Percentiles rank a stretch among this genome's conserved stretches.
phyloP scores from a whole-genome alignment of 2,113 vertebrate species.

The Corapipo altera region DNA sequence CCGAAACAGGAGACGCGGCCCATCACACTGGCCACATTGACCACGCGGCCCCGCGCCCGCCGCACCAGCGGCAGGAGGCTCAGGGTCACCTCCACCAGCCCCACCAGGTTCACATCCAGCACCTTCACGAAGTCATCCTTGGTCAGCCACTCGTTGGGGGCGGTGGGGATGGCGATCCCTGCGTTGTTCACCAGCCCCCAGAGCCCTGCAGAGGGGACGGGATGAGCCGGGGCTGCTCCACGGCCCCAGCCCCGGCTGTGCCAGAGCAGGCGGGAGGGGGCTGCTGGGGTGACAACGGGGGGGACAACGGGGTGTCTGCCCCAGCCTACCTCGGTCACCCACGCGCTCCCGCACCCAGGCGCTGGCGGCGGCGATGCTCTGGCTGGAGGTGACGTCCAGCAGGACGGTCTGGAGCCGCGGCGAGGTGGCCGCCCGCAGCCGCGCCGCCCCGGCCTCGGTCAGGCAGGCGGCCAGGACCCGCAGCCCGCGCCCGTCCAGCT shows the following conservation, averaged over 20 bases:
- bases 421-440: constrained; percentile 72
- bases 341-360: constrained; percentile 74
- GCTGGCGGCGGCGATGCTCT: constrained; percentile 70
- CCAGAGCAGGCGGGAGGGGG: accelerated
- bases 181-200: constrained; percentile 84
- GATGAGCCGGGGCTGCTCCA: accelerated
- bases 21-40: constrained; percentile 79
- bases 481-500: constrained; percentile 79
- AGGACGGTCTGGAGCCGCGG: constrained; percentile 71
- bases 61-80: constrained; percentile 79
- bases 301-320: accelerated
- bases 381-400: constrained; percentile 61
- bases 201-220: constrained; percentile 66
- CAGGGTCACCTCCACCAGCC: constrained; percentile 79
- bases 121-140: constrained; percentile 76
- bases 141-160: constrained; percentile 65
- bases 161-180: not conserved
- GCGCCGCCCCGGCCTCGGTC: constrained; percentile 73
- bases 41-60: constrained; percentile 75
- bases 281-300: not conserved
- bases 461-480: constrained; percentile 82
- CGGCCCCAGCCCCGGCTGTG: accelerated
- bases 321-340: constrained; percentile 74
- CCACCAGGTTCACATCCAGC: constrained; percentile 80
- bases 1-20: constrained; percentile 70